Conservation (phyloP, 2,888 invertebrate species). For the Crematogaster levior region DNA sequence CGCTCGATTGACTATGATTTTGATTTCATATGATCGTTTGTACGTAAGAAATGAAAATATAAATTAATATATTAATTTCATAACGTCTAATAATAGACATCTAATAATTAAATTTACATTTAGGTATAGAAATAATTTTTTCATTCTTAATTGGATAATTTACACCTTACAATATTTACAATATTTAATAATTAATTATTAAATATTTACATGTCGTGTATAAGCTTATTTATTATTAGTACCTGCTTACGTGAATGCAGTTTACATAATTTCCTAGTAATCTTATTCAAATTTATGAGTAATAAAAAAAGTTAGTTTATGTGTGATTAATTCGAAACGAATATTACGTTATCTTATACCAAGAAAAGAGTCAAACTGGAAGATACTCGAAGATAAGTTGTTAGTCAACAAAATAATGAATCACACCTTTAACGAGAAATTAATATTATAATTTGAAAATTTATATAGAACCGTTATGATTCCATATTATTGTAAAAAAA, state of each 20-base stretch:
- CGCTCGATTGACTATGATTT: conserved; percentile 25
- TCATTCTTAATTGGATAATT: too few relatives aligned
- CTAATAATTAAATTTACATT: not conserved
- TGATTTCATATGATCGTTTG: not conserved
- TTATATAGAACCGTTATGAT: not conserved
- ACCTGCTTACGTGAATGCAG: not conserved
- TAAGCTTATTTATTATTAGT: not conserved
- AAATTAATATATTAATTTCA: not conserved
- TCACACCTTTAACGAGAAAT: not conserved
- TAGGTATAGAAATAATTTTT: not conserved
- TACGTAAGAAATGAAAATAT: not conserved
- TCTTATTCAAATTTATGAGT: not conserved
- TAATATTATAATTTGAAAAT: not conserved
- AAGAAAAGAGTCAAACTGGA: not conserved
- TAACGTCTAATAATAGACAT: not conserved
- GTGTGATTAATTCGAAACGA: not conserved
- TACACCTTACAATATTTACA: too few relatives aligned
- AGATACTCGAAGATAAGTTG: not conserved
- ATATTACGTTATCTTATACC: not conserved
- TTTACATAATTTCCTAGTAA: not conserved
- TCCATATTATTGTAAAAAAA: not conserved
- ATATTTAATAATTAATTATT: not conserved
- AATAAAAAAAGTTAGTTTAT: not conserved
- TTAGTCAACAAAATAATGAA: not conserved
- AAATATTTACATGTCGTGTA: not conserved